phyloP scores from a whole-genome alignment of 2,888 invertebrate species.

The Patella depressa region DNA sequence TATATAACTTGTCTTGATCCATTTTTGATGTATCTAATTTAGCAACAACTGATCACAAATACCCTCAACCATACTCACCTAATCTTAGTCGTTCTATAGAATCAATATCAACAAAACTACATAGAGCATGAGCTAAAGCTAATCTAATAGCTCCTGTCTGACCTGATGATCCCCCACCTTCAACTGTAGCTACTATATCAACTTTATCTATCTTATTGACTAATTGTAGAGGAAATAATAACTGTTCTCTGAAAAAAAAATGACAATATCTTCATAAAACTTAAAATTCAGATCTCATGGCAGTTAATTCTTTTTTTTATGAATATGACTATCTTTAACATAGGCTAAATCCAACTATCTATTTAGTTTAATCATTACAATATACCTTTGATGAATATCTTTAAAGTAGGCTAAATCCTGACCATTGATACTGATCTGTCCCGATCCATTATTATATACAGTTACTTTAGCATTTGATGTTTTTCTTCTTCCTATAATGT shows the following conservation, averaged over 20 bases:
- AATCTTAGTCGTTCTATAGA: slow-evolving; percentile 88
- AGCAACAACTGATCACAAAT: background rate
- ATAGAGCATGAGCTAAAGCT: slow-evolving; percentile 87
- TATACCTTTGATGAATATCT: slow-evolving; percentile 76
- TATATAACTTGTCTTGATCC: background rate
- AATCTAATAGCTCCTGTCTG: slow-evolving; percentile 92
- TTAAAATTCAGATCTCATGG: no score
- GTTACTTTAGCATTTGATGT: slow-evolving; percentile 79
- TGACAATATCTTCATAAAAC: background rate
- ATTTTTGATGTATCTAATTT: no score
- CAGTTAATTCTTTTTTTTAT: no score
- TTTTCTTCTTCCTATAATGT: slow-evolving; percentile 63
- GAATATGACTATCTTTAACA: background rate
- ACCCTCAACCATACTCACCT: slow-evolving; percentile 74
- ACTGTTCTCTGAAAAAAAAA: slow-evolving; percentile 73
- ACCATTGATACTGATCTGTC: slow-evolving; percentile 86
- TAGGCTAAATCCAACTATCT: background rate
- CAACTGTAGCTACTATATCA: slow-evolving; percentile 81
- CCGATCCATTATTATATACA: slow-evolving; percentile 85
- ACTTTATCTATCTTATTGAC: slow-evolving; percentile 82
- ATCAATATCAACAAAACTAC: slow-evolving; percentile 84
- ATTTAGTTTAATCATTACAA: background rate
- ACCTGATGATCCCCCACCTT: slow-evolving; percentile 75
- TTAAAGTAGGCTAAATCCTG: slow-evolving; percentile 83
- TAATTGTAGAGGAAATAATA: slow-evolving; percentile 88